Evolutionary conservation across 2,113 vertebrate genomes (phyloP).

Genomic region (Xyliphius kryptos): DNA sequence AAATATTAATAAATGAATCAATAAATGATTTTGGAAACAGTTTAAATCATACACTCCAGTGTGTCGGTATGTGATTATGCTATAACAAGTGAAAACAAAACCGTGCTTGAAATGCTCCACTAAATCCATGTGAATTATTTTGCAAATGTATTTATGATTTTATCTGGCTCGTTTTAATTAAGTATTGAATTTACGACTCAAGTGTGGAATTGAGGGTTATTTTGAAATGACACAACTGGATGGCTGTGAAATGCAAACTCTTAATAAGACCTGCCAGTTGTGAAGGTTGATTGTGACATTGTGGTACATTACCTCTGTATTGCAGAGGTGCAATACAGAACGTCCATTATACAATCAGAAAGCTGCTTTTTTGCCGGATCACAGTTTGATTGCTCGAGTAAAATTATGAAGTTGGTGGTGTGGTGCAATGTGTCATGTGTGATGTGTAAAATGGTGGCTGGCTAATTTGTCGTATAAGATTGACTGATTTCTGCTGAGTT

Average conservation of each 20-base stretch:
- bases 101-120: too few species aligned
- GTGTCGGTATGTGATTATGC: too few species aligned
- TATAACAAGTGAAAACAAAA: too few species aligned
- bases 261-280: too few species aligned
- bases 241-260: conserved; percentile 32
- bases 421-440: not conserved
- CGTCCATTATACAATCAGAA: too few species aligned
- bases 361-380: too few species aligned
- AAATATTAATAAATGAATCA: too few species aligned
- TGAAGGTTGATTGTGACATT: too few species aligned
- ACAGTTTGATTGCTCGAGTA: conserved; percentile 23
- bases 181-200: conserved; percentile 40
- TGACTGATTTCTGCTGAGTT: conserved; percentile 20
- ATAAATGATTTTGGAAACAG: too few species aligned
- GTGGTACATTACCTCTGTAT: too few species aligned
- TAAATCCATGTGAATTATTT: conserved; percentile 42
- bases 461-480: conserved; percentile 1
- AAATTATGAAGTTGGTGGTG: not conserved
- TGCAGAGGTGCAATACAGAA: too few species aligned
- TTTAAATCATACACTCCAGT: too few species aligned
- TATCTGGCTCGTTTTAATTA: conserved; percentile 40
- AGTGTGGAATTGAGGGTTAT: conserved; percentile 40
- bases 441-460: not conserved
- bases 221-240: conserved; percentile 35
- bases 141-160: conserved; percentile 41